Evolutionary conservation across 2,888 invertebrate genomes (phyloP).

Genomic region (Thereva nobilitata): DNA sequence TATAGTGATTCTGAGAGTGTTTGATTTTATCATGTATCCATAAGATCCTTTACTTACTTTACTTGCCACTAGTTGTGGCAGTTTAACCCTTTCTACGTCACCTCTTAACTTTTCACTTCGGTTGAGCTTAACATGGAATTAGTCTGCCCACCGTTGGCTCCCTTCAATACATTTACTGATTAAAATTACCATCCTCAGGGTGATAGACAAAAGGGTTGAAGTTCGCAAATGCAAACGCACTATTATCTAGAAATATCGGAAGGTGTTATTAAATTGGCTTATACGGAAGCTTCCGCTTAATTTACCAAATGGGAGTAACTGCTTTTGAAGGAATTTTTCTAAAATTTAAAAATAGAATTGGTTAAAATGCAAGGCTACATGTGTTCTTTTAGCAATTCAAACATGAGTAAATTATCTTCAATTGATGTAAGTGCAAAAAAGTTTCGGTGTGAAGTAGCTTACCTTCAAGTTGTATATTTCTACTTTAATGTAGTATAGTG

Average conservation of each 20-base stretch:
- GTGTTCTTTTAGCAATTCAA: no score
- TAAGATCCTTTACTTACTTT: neutral
- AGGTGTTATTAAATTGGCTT: constrained; percentile 24
- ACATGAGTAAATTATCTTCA: no score
- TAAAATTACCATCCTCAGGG: constrained; percentile 50
- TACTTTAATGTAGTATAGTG: no score
- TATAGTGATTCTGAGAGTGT: no score
- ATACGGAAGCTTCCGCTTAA: constrained; percentile 14
- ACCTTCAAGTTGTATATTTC: no score
- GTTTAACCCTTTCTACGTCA: no score
- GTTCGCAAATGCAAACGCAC: neutral
- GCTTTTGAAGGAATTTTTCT: neutral
- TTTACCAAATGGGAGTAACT: constrained; percentile 32
- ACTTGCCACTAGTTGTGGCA: neutral
- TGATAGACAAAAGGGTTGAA: constrained; percentile 31
- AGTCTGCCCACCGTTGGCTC: constrained; percentile 29
- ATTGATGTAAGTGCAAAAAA: no score
- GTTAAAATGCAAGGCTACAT: no score
- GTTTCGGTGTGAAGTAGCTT: no score
- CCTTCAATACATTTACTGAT: constrained; percentile 58
- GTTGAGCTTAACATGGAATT: constrained; percentile 22
- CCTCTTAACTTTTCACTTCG: neutral
- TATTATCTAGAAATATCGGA: neutral
- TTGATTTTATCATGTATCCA: no score
- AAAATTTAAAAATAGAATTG: neutral